Conservation (phyloP, 2,797 vertebrate species). For the Microtus agrestis region DNA sequence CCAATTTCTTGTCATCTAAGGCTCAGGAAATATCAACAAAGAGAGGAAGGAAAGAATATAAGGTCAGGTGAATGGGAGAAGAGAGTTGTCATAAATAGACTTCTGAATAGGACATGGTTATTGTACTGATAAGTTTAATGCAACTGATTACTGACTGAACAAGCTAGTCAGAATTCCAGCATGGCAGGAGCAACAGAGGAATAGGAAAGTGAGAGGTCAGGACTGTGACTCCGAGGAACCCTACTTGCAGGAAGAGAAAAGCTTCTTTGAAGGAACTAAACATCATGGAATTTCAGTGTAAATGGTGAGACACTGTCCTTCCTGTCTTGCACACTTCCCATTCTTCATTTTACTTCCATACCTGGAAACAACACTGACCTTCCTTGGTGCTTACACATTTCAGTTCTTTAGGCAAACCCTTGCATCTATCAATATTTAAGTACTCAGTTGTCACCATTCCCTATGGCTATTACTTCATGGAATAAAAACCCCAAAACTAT, state of each 20-base stretch:
- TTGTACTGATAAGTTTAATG: background rate
- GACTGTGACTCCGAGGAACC: background rate
- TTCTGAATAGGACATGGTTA: background rate
- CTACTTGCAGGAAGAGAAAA: background rate
- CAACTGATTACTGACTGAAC: background rate
- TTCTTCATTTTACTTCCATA: background rate
- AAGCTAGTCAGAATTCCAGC: background rate
- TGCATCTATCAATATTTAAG: background rate
- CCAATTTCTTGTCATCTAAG: background rate
- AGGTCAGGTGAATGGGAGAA: background rate
- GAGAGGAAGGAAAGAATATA: background rate
- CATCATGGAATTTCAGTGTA: background rate
- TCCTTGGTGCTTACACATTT: slow-evolving; percentile 59
- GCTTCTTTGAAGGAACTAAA: background rate
- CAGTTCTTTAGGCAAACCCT: background rate
- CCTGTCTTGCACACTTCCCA: background rate
- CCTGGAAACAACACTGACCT: background rate
- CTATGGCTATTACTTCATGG: background rate
- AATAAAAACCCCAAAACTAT: background rate
- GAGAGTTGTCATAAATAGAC: background rate
- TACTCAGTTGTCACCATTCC: background rate
- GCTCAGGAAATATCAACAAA: background rate
- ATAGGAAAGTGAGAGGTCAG: background rate
- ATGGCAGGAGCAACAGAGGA: background rate
- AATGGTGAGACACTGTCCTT: background rate